These are phyloP conservation scores for Leucophenga varia DNA, from an alignment of 1,140 invertebrate species.

Conservation along the genomic window DNA sequence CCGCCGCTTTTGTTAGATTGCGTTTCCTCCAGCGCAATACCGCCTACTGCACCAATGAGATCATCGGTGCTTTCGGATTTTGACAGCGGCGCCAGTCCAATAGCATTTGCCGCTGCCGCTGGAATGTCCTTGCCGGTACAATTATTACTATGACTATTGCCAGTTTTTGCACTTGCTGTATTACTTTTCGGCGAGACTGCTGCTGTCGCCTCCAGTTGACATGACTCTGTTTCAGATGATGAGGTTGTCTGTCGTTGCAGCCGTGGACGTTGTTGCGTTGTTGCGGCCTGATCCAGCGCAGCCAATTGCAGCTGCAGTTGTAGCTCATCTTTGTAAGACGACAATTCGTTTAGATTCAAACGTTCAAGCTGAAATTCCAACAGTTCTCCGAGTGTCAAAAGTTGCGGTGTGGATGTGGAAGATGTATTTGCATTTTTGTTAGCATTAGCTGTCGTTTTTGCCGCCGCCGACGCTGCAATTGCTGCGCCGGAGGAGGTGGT, in stretches of 20 bases:
- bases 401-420: too few relatives aligned
- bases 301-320: slow-evolving; percentile 28
- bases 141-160: slow-evolving; percentile 4
- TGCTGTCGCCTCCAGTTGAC: slow-evolving; percentile 1
- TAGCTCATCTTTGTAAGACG: slow-evolving; percentile 33
- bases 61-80: slow-evolving; percentile 27
- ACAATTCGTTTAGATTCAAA: slow-evolving; percentile 24
- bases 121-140: slow-evolving; percentile 3
- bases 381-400: slow-evolving; percentile 28
- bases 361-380: slow-evolving; percentile 32
- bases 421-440: too few relatives aligned
- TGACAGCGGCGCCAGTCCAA: slow-evolving; percentile 22
- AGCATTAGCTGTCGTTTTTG: too few relatives aligned
- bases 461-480: too few relatives aligned
- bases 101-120: neutral
- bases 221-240: slow-evolving; percentile 9
- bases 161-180: neutral
- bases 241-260: slow-evolving; percentile 8
- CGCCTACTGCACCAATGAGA: slow-evolving; percentile 31
- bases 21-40: too few relatives aligned
- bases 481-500: slow-evolving; percentile 30
- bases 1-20: too few relatives aligned
- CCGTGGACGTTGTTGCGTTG: too few relatives aligned
- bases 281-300: slow-evolving; percentile 11
- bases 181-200: slow-evolving; percentile 1